Evolutionary conservation across 2,797 vertebrate species (phyloP), one percentile per base, ranked within the genome.

Genomic region (Gobionotothen gibberifrons): DNA sequence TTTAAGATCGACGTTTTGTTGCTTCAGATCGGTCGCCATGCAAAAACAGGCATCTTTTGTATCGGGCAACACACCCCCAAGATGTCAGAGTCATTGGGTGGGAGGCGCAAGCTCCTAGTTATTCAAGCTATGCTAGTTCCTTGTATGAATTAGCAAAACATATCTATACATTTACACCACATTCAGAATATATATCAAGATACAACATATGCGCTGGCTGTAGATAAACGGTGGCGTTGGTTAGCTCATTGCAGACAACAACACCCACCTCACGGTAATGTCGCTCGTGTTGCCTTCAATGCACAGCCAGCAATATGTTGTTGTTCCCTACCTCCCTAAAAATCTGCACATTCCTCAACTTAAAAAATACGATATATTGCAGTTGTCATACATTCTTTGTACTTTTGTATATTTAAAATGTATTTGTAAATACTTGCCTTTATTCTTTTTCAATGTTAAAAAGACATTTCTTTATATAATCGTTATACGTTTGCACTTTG

Each of bases 11-110:
- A 71, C 42, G 71, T 73, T 65, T 53, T 61, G 64, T 32, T 77
- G 74, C 40, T 64, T 89, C 47, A 53, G 29, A 76, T 67, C 64
- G 55, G 61, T 84, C 72, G 81, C 89, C 90, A 87, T 93, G 49
- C 87, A 83, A 91, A 92, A 89, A 93, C 88, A 94, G 88, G 87
- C 92, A 85, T 90, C 90, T 94, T 93, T 93, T 93, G 93, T 88
- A 91, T 90, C 85, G 90, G 76, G 90, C 87, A 88, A 93, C 92
- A 93, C 93, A 90, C 93, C 91, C 93, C 90, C 90, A 89, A 92
- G 64, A 92, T 91, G 90, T 90, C 87, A 92, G 75, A 82, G 85
- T 46, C 78, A 67, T 32, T 63, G 81, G 63, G 71, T 86, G 60
- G 58, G 72, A 87, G 89, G 81, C 71, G 76, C 78, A 77, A 51